Evolutionary conservation across 2,113 vertebrate genomes (phyloP).

Genomic region (Salvelinus fontinalis): DNA sequence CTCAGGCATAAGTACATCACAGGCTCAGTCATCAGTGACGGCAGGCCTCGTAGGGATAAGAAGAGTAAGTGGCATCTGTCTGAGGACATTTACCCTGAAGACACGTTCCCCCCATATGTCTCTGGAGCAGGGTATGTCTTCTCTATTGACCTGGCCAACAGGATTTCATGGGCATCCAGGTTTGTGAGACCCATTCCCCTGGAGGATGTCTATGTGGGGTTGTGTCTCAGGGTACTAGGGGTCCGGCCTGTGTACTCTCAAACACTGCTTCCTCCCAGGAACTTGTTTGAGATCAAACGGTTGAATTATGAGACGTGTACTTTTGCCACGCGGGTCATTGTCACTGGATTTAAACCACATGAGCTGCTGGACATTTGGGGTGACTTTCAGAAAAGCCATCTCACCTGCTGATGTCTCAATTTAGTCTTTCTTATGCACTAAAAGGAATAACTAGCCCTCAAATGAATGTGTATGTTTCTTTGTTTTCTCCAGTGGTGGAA

Average conservation of each 20-base stretch:
- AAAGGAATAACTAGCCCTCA: not conserved
- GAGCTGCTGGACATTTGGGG: slow-evolving; percentile 63
- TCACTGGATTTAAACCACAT: slow-evolving; percentile 57
- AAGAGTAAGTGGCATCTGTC: slow-evolving; percentile 76
- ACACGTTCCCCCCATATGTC: slow-evolving; percentile 70
- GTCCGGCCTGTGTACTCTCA: slow-evolving; percentile 57
- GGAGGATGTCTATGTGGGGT: slow-evolving; percentile 82
- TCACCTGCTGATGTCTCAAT: slow-evolving; percentile 57
- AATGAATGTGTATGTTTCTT: not conserved
- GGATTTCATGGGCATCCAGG: slow-evolving; percentile 69
- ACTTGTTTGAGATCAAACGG: slow-evolving; percentile 58
- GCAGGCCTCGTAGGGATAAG: slow-evolving; percentile 47
- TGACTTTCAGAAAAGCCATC: slow-evolving; percentile 53
- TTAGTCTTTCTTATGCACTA: not conserved
- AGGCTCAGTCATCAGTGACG: slow-evolving; percentile 55
- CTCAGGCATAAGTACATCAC: slow-evolving; percentile 44
- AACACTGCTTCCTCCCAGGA: slow-evolving; percentile 38
- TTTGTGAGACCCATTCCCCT: slow-evolving; percentile 64
- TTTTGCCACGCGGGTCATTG: slow-evolving; percentile 55
- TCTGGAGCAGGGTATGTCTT: slow-evolving; percentile 79
- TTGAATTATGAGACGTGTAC: slow-evolving; percentile 70
- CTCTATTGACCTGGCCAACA: slow-evolving; percentile 64
- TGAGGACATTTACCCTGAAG: slow-evolving; percentile 50
- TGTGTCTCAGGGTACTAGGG: slow-evolving; percentile 69
- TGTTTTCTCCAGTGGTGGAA: too few relatives aligned